Evolutionary conservation across 2,888 invertebrate genomes (phyloP).

Genomic region (Anthophora plumipes): DNA sequence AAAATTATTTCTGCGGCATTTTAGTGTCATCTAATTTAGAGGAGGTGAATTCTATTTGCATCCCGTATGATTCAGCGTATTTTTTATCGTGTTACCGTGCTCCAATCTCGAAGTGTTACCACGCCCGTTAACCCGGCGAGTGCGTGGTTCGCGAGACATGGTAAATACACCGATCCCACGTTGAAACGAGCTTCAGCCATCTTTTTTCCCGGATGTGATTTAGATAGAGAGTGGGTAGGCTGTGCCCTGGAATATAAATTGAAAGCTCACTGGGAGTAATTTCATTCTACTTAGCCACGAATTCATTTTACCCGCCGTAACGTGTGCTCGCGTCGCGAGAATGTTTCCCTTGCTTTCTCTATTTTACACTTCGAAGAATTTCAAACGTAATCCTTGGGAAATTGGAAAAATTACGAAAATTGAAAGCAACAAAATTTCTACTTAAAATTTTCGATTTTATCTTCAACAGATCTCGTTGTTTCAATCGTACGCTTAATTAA

Average conservation of each 20-base stretch:
- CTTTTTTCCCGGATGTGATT: slow-evolving; percentile 43
- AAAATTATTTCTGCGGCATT: too few species aligned
- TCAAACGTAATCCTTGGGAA: not conserved
- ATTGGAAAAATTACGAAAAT: not conserved
- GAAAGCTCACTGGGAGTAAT: slow-evolving; percentile 26
- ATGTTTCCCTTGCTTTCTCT: not conserved
- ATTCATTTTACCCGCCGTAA: slow-evolving; percentile 9
- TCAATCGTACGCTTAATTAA: too few species aligned
- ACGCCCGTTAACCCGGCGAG: not conserved
- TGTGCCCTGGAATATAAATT: slow-evolving; percentile 48
- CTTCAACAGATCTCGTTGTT: too few species aligned
- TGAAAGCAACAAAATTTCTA: too few species aligned
- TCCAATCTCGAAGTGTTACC: slow-evolving; percentile 3
- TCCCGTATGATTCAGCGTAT: not conserved
- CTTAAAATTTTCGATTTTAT: too few species aligned
- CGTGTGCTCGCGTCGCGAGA: not conserved
- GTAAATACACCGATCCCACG: slow-evolving; percentile 13
- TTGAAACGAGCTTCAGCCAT: slow-evolving; percentile 9
- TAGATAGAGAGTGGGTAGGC: slow-evolving; percentile 31
- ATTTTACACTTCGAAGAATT: not conserved
- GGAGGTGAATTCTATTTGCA: slow-evolving; percentile 33
- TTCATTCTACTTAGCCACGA: slow-evolving; percentile 33
- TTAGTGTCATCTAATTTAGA: too few species aligned
- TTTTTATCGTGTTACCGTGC: not conserved
- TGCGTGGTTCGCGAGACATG: slow-evolving; percentile 2